phyloP scores from a whole-genome alignment of 2,797 vertebrate species.

The Etheostoma perlongum region DNA sequence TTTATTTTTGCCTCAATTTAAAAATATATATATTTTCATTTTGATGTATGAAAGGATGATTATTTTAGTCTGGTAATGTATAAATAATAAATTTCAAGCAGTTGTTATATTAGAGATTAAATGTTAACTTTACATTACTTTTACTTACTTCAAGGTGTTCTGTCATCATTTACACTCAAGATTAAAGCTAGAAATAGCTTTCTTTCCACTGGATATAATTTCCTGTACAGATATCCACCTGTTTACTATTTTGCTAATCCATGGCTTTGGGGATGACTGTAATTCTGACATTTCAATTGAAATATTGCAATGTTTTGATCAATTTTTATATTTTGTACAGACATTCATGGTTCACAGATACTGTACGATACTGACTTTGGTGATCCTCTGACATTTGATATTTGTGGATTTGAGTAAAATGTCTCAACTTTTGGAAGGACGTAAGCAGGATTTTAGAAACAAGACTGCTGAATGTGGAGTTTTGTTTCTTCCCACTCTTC shows the following conservation, averaged over 20 bases:
- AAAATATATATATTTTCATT: not conserved
- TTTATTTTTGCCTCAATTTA: slow-evolving; percentile 34
- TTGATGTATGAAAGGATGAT: slow-evolving; percentile 29
- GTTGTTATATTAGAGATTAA: slow-evolving; percentile 67
- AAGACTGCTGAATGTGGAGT: slow-evolving; percentile 63
- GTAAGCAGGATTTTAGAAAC: slow-evolving; percentile 37
- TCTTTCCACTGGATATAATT: not conserved
- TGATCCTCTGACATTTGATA: not conserved
- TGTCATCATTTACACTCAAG: slow-evolving; percentile 24
- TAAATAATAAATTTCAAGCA: slow-evolving; percentile 45
- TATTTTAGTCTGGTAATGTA: slow-evolving; percentile 55
- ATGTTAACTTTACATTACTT: slow-evolving; percentile 44
- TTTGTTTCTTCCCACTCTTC: slow-evolving; percentile 52
- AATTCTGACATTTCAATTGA: not conserved
- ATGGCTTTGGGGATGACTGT: not conserved
- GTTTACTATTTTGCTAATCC: not conserved
- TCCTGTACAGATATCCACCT: not conserved
- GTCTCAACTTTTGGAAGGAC: not conserved
- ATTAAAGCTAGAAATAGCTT: not conserved
- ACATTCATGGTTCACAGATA: not conserved
- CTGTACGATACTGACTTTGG: not conserved
- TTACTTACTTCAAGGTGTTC: slow-evolving; percentile 34
- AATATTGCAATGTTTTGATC: not conserved
- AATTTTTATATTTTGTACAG: not conserved
- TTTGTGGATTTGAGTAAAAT: not conserved